Conservation (phyloP, 2,888 invertebrate genomes). For the Phaedon cochleariae region DNA sequence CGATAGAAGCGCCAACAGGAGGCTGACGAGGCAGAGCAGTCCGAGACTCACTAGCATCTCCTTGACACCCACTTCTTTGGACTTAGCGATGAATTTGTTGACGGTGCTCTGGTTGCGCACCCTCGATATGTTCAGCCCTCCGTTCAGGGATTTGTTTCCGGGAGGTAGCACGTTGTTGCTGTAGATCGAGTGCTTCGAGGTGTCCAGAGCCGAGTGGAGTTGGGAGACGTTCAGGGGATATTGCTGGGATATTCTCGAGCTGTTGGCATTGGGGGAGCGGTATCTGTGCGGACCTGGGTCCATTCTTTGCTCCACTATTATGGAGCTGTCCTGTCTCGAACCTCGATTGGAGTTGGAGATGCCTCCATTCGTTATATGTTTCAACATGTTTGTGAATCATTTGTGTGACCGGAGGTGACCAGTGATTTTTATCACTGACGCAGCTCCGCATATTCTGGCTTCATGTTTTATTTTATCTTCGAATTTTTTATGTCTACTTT, state of each 20-base stretch:
- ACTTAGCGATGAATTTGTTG: slow-evolving; percentile 60
- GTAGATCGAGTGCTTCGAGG: slow-evolving; percentile 72
- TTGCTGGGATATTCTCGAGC: slow-evolving; percentile 62
- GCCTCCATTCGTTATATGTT: slow-evolving; percentile 71
- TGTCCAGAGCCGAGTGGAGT: slow-evolving; percentile 69
- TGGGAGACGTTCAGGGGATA: slow-evolving; percentile 76
- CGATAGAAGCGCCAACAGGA: slow-evolving; percentile 83
- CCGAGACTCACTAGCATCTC: slow-evolving; percentile 88
- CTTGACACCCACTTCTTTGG: slow-evolving; percentile 70
- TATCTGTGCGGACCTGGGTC: slow-evolving; percentile 54
- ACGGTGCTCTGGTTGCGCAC: slow-evolving; percentile 59
- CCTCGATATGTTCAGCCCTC: slow-evolving; percentile 70
- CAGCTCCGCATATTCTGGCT: slow-evolving; percentile 53
- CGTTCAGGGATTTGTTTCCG: slow-evolving; percentile 61
- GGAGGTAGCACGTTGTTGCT: slow-evolving; percentile 62
- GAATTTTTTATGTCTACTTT: slow-evolving; percentile 43
- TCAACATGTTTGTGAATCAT: slow-evolving; percentile 67
- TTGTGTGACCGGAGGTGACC: slow-evolving; percentile 43
- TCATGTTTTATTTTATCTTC: slow-evolving; percentile 43
- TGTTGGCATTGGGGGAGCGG: slow-evolving; percentile 55
- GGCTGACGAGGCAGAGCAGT: slow-evolving; percentile 83
- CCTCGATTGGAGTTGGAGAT: slow-evolving; percentile 64
- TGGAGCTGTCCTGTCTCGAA: slow-evolving; percentile 60
- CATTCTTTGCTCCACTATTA: slow-evolving; percentile 57
- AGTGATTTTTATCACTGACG: slow-evolving; percentile 51